Evolutionary conservation across 2,113 vertebrate genomes (phyloP).

Genomic region (Eubucco bourcierii): DNA sequence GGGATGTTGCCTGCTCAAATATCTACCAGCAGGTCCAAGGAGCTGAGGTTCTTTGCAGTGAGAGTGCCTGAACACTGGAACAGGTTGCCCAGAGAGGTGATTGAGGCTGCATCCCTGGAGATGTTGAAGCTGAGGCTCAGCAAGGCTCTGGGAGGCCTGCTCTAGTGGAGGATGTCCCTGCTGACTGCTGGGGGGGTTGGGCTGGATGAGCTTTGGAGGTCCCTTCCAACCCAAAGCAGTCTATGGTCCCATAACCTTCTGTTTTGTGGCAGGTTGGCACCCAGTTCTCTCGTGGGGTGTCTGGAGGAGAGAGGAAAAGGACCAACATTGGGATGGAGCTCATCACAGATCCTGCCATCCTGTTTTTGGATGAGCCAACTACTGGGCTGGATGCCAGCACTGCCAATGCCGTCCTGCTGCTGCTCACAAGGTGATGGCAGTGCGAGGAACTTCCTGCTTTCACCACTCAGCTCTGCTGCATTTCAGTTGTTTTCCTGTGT

Average conservation of each 20-base stretch:
- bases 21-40: not conserved
- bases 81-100: too few relatives aligned
- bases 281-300: slow-evolving; percentile 87
- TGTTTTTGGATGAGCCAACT: slow-evolving; percentile 96
- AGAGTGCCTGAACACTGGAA: too few relatives aligned
- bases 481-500: not conserved
- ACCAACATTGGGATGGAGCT: slow-evolving; percentile 96
- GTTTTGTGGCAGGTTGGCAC: slow-evolving; percentile 85
- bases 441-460: not conserved
- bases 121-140: too few relatives aligned
- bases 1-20: not conserved
- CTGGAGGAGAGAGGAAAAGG: slow-evolving; percentile 93
- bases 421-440: slow-evolving; percentile 84
- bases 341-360: slow-evolving; percentile 87
- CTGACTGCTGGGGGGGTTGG: too few relatives aligned
- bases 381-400: slow-evolving; percentile 94
- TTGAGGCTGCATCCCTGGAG: too few relatives aligned
- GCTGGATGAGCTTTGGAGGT: too few relatives aligned
- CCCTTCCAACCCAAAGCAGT: too few relatives aligned
- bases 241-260: not conserved
- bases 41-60: not conserved
- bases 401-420: slow-evolving; percentile 87
- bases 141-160: too few relatives aligned
- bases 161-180: too few relatives aligned
- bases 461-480: not conserved